Percentiles rank a stretch among this genome's conserved stretches.
phyloP scores from a whole-genome alignment of 2,888 invertebrate species.

The Napeogenes sylphis region DNA sequence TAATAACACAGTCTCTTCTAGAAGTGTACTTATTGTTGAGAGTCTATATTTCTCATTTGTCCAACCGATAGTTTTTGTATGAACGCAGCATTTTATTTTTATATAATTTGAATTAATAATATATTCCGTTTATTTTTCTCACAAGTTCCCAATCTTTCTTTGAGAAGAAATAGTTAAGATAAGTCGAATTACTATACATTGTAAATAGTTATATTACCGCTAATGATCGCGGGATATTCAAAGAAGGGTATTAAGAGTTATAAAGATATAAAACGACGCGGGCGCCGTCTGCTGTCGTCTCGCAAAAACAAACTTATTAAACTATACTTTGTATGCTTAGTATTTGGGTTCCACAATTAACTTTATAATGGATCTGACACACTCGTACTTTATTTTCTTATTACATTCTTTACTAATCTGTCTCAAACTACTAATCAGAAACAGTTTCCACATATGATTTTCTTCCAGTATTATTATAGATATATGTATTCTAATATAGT shows the following conservation, averaged over 20 bases:
- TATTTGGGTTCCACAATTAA: slow-evolving; percentile 7
- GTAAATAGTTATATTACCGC: slow-evolving; percentile 40
- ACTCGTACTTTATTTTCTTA: background rate
- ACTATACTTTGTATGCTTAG: slow-evolving; percentile 1
- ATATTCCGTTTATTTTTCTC: no score
- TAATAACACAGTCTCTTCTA: slow-evolving; percentile 34
- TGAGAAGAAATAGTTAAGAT: slow-evolving; percentile 11
- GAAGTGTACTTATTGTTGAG: slow-evolving; percentile 20
- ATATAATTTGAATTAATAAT: no score
- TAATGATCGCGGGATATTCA: slow-evolving; percentile 34
- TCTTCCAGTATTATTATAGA: background rate
- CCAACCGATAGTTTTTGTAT: no score
- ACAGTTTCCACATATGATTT: no score
- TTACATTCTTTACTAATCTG: background rate
- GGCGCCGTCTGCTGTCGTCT: slow-evolving; percentile 10
- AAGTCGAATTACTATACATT: slow-evolving; percentile 31
- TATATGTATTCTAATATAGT: background rate
- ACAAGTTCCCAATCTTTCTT: no score
- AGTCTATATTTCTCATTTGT: background rate
- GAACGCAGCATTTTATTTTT: no score
- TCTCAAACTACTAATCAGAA: no score
- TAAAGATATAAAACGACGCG: slow-evolving; percentile 52
- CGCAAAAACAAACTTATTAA: slow-evolving; percentile 14
- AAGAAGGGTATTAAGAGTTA: slow-evolving; percentile 52
- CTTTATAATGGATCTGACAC: background rate